A percentile compares a stretch with the other conserved stretches of the same genome.
Conservation (phyloP, 2,797 vertebrate genomes). For the Thalassophryne amazonica region DNA sequence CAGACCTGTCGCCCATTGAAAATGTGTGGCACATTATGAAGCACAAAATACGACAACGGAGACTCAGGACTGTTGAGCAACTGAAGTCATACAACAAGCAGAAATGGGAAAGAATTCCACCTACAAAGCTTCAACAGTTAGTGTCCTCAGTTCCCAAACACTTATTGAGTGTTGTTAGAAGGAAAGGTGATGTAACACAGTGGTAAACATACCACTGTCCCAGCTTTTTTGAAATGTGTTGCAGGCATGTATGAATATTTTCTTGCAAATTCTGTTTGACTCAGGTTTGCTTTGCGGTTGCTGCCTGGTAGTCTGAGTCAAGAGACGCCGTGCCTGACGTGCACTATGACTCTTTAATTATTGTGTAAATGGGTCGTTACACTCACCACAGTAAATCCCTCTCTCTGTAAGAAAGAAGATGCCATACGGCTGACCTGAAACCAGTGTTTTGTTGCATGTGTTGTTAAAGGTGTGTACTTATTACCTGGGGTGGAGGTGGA, state of each 20-base stretch:
- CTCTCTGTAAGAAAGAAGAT: slow-evolving; percentile 29
- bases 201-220: no score
- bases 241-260: slow-evolving; percentile 21
- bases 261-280: slow-evolving; percentile 19
- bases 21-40: no score
- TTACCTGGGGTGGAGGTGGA: slow-evolving; percentile 22
- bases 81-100: no score
- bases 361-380: slow-evolving; percentile 59
- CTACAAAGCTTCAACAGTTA: no score
- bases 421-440: slow-evolving; percentile 24
- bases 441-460: slow-evolving; percentile 56
- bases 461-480: slow-evolving; percentile 36
- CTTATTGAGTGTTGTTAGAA: no score
- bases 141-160: no score
- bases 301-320: slow-evolving; percentile 40
- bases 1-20: no score
- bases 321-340: slow-evolving; percentile 38
- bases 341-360: slow-evolving; percentile 51
- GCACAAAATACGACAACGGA: no score
- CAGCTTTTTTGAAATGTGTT: not conserved
- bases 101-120: no score
- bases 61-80: no score
- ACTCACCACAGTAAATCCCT: slow-evolving; percentile 58
- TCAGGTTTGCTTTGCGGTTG: not conserved
- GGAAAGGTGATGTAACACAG: no score